These are phyloP conservation scores for Pteromalus puparum DNA, from an alignment of 1,140 invertebrate species.

Conservation along the genomic window DNA sequence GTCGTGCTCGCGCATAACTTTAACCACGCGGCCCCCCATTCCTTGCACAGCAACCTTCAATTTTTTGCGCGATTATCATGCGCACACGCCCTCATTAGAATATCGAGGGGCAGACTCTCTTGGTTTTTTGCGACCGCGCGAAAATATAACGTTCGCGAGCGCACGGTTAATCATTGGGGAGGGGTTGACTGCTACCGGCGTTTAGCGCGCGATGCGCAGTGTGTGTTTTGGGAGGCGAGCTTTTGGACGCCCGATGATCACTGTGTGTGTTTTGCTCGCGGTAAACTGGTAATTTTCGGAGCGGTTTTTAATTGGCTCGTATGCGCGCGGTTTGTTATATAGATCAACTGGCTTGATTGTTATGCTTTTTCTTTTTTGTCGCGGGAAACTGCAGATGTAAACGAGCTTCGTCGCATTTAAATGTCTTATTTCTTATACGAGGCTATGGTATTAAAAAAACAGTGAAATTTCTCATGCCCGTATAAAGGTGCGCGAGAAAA, in stretches of 20 bases:
- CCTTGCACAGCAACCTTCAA: slow-evolving; percentile 25
- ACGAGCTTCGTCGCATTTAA: too few relatives aligned
- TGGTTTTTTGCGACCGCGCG: slow-evolving; percentile 47
- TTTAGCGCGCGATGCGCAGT: too few relatives aligned
- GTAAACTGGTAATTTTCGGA: too few relatives aligned
- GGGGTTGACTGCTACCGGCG: background rate
- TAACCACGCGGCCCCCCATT: too few relatives aligned
- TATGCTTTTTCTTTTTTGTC: too few relatives aligned
- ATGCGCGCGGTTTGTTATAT: too few relatives aligned
- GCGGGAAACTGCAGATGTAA: too few relatives aligned
- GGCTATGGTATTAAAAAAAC: background rate
- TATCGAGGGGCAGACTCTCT: slow-evolving; percentile 42
- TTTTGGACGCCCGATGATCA: background rate
- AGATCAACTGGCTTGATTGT: too few relatives aligned
- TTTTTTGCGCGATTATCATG: slow-evolving; percentile 9
- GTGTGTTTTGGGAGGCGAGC: background rate
- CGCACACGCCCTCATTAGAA: slow-evolving; percentile 46
- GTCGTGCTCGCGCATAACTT: slow-evolving; percentile 56
- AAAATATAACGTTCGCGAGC: slow-evolving; percentile 53
- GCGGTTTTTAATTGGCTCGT: too few relatives aligned
- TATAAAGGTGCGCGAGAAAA: background rate
- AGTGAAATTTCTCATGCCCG: background rate
- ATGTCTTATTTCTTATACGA: too few relatives aligned
- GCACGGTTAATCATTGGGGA: slow-evolving; percentile 42
- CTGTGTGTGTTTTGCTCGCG: background rate